These are phyloP conservation scores for Torymus tubicola DNA, from an alignment of 2,888 invertebrate species.

Conservation along the genomic window DNA sequence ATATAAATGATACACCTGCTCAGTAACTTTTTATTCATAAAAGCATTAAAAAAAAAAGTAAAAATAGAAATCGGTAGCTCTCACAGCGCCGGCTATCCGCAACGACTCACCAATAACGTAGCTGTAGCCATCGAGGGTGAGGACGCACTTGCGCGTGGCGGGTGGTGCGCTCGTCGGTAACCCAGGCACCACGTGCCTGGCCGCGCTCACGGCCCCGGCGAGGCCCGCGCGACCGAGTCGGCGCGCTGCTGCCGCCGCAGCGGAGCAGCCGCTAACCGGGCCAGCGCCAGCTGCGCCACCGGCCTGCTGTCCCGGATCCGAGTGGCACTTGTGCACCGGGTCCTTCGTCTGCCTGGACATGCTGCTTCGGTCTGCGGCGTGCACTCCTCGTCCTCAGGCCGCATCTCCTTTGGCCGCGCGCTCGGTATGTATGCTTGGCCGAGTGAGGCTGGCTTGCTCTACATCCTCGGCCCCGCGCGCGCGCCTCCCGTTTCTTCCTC, in stretches of 20 bases:
- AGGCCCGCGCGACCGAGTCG: neutral
- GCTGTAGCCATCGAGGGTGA: slow-evolving; percentile 90
- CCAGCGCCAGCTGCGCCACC: neutral
- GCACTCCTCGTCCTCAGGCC: neutral
- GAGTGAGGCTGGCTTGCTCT: neutral
- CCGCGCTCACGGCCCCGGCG: slow-evolving; percentile 4
- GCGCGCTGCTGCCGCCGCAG: neutral
- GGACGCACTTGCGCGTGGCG: slow-evolving; percentile 86
- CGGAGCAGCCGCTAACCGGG: slow-evolving; percentile 48
- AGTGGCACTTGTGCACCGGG: slow-evolving; percentile 83
- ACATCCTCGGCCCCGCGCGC: neutral
- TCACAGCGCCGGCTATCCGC: too few relatives aligned
- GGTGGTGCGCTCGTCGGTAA: slow-evolving; percentile 60
- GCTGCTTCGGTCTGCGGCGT: neutral
- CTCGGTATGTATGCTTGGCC: neutral
- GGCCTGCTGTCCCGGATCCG: slow-evolving; percentile 80
- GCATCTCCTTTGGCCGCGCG: slow-evolving; percentile 33
- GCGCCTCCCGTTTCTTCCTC: slow-evolving; percentile 16
- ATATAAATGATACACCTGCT: too few relatives aligned
- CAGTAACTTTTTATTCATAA: too few relatives aligned
- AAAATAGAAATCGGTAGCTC: too few relatives aligned
- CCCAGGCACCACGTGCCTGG: slow-evolving; percentile 27
- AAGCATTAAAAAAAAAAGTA: too few relatives aligned
- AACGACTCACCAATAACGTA: slow-evolving; percentile 89
- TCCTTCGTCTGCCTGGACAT: slow-evolving; percentile 78